These are phyloP conservation scores for Spinus pinus DNA, from an alignment of 2,797 vertebrate species.

Conservation along the genomic window DNA sequence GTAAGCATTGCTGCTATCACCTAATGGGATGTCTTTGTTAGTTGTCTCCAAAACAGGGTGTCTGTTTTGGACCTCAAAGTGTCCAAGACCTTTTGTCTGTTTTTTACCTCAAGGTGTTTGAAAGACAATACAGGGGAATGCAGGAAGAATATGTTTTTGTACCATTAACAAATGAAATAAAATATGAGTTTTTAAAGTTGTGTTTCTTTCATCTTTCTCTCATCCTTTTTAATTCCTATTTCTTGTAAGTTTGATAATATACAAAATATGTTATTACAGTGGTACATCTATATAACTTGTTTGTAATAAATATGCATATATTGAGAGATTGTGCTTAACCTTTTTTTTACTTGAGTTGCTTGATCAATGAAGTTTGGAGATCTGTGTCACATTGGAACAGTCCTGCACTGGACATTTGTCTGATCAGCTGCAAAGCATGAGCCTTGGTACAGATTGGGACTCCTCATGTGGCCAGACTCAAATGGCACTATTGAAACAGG, in stretches of 20 bases:
- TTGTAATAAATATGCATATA: neutral
- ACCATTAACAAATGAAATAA: neutral
- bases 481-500: neutral
- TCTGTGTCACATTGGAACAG: neutral
- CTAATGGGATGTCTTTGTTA: neutral
- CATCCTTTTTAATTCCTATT: neutral
- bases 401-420: neutral
- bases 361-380: neutral
- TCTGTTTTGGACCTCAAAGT: too few relatives aligned
- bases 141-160: neutral
- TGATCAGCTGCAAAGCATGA: neutral
- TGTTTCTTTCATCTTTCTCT: neutral
- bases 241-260: neutral
- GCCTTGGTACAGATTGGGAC: neutral
- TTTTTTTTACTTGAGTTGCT: neutral
- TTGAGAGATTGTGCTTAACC: neutral
- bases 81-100: too few relatives aligned
- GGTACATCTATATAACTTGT: neutral
- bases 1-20: neutral
- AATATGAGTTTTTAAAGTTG: rapidly evolving
- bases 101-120: neutral
- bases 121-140: neutral
- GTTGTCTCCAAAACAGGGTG: neutral
- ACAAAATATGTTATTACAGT: neutral
- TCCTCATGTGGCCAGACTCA: neutral